Base-by-base conservation (phyloP, 2,113 vertebrate genomes). In the Siniperca chuatsi region DNA sequence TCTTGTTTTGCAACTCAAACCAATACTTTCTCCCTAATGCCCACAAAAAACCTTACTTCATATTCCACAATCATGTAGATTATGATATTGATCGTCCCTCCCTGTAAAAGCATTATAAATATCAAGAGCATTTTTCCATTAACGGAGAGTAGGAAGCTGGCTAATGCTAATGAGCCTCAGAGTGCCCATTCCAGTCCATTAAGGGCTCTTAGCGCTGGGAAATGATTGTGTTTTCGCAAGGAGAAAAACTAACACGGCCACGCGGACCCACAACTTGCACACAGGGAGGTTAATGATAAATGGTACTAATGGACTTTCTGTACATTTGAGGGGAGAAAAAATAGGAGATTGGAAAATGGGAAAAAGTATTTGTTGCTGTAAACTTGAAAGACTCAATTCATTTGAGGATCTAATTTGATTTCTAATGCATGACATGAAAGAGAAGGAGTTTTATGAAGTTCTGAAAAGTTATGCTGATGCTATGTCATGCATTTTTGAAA, bases 101-200 rank as follows among this genome's bases (percentile, higher is more conserved):
- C 79, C 93, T 92, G 92, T 95, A 94, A 95, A 96, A 95, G 94
- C 94, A 93, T 94, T 94, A 94, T 95, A 96, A 95, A 95, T 95
- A 96, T 93, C 93, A 93, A 94, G 87, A 93, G 94, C 93, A 93
- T 93, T 95, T 92, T 83, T 91, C 91, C 93, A 92, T 95, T 95
- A 96, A 95, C 83, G 89, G 87, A 86, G 84, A 88, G 90, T 89
- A 95, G 90, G 93, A 94, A 95, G 91, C 91, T 89, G 92, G 93
- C 93, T 93, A 94, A 96, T 95, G 93, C 94, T 96, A 96, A 96
- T 96, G 94, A 96, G 93, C 89, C 92, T 92, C 90, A 85, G 93
- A 94, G 94, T 95, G 95, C 90, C 93, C 93, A 96, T 95, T 95
- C 90, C 87, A 93, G 94, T 95, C 94, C 95, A 96, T 96, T 96